Evolutionary conservation across 2,113 vertebrate genomes (phyloP).

Genomic region (Hirundichthys speculiger): DNA sequence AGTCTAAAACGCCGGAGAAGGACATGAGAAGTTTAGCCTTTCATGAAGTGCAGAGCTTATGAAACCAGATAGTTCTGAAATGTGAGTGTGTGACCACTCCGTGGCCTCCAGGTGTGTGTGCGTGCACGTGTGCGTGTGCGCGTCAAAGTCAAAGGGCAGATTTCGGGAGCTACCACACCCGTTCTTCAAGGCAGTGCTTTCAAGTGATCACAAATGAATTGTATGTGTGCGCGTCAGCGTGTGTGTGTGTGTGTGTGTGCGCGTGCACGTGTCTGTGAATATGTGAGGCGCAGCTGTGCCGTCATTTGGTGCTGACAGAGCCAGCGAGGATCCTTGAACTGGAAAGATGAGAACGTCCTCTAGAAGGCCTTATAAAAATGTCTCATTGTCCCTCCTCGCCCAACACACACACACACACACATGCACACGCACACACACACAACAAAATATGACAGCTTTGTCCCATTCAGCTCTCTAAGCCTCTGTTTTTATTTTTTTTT

Average conservation of each 20-base stretch:
- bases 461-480: background rate
- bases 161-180: conserved; percentile 61
- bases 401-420: conserved; percentile 21
- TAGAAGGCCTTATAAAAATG: conserved; percentile 62
- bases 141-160: conserved; percentile 67
- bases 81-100: conserved; percentile 67
- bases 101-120: conserved; percentile 65
- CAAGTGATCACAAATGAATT: conserved; percentile 51
- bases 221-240: background rate
- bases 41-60: conserved; percentile 67
- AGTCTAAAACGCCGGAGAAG: conserved; percentile 56
- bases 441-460: conserved; percentile 21
- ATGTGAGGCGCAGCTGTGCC: conserved; percentile 56
- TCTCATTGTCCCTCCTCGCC: conserved; percentile 55
- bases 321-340: conserved; percentile 71
- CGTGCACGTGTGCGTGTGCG: conserved; percentile 33
- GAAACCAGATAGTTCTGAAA: conserved; percentile 75
- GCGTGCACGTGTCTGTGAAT: no score
- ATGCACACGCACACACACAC: conserved; percentile 2
- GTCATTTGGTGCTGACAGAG: conserved; percentile 62
- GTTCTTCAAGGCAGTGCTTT: conserved; percentile 55
- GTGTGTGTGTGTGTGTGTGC: conserved; percentile 17
- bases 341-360: conserved; percentile 73
- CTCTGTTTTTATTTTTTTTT: no score
- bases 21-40: conserved; percentile 62